Conservation (phyloP, 2,113 vertebrate species). For the Acanthochromis polyacanthus region DNA sequence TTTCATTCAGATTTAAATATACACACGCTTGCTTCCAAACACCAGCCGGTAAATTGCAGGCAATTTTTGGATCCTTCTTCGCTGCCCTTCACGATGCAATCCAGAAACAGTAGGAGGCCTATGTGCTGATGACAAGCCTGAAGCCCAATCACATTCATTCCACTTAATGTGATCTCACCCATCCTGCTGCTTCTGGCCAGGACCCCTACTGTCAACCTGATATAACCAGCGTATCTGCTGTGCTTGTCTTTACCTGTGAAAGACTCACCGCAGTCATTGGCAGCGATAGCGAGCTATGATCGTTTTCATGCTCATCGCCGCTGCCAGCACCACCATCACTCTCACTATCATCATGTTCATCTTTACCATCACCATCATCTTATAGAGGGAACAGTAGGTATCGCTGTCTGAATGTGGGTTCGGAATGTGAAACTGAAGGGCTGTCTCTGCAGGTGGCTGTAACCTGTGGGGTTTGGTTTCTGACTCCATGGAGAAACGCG, state of each 20-base stretch:
- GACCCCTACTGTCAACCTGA: slow-evolving; percentile 70
- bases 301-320: slow-evolving; percentile 50
- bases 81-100: slow-evolving; percentile 76
- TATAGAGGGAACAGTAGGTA: slow-evolving; percentile 40
- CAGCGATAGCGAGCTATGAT: slow-evolving; percentile 52
- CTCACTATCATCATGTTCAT: slow-evolving; percentile 59
- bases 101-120: slow-evolving; percentile 71
- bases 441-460: slow-evolving; percentile 34
- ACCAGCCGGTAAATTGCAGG: slow-evolving; percentile 65
- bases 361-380: slow-evolving; percentile 65
- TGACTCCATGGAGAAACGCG: slow-evolving; percentile 21
- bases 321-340: slow-evolving; percentile 35
- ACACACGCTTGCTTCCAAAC: slow-evolving; percentile 40
- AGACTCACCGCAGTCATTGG: slow-evolving; percentile 45
- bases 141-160: slow-evolving; percentile 78
- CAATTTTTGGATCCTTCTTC: slow-evolving; percentile 68
- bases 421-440: slow-evolving; percentile 45
- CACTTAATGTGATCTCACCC: slow-evolving; percentile 78
- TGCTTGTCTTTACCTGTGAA: slow-evolving; percentile 41
- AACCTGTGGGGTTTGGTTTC: slow-evolving; percentile 17
- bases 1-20: slow-evolving; percentile 24
- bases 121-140: slow-evolving; percentile 62
- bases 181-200: slow-evolving; percentile 52
- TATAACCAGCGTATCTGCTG: slow-evolving; percentile 35
- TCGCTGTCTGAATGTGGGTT: slow-evolving; percentile 33